Conservation (phyloP, 2,113 vertebrate species). For the Myocastor coypus region DNA sequence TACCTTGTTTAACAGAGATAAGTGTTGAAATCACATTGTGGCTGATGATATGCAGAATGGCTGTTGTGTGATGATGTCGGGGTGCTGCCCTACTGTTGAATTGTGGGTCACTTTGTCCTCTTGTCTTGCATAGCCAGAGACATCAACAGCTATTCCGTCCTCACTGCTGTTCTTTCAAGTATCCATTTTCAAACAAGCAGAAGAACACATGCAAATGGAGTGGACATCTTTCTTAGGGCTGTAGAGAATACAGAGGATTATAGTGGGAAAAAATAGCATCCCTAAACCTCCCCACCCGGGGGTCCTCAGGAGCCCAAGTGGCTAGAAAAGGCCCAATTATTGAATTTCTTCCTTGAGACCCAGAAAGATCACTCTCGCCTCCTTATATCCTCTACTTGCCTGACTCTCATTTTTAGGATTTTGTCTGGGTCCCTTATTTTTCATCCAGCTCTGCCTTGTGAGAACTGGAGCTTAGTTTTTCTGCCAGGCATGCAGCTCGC, state of each 20-base stretch:
- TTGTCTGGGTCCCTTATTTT: background rate
- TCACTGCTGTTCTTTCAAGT: background rate
- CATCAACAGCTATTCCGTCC: background rate
- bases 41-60: background rate
- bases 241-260: background rate
- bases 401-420: background rate
- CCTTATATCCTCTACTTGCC: background rate
- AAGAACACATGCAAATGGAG: background rate
- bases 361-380: background rate
- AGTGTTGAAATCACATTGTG: constrained; percentile 24
- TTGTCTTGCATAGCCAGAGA: background rate
- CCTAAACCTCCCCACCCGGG: background rate
- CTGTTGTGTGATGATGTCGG: background rate
- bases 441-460: background rate
- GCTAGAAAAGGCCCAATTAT: background rate
- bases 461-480: background rate
- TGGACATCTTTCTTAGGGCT: background rate
- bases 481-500: background rate
- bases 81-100: background rate
- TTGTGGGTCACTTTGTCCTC: background rate
- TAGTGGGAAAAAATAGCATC: fast-evolving
- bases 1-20: constrained; percentile 33
- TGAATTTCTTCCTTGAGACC: background rate
- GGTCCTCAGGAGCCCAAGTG: background rate
- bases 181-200: background rate